These are phyloP conservation scores for Ophion costatus DNA, from an alignment of 2,888 invertebrate genomes.

Conservation along the genomic window DNA sequence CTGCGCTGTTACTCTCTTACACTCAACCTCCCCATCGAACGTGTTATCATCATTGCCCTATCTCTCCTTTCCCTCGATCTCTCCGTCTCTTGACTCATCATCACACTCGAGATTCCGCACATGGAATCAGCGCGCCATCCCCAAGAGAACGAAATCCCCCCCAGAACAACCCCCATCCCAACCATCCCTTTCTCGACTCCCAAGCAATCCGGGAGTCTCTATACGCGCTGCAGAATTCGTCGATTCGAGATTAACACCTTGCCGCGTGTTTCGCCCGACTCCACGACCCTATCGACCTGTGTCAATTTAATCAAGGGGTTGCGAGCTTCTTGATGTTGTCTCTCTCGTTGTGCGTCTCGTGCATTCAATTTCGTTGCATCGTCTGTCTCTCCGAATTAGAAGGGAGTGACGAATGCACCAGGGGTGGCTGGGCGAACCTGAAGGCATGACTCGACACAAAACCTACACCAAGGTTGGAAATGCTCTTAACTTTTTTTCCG, in stretches of 20 bases:
- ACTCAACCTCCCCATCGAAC: not conserved
- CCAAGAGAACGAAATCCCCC: constrained; percentile 13
- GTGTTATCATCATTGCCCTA: not conserved
- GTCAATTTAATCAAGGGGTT: constrained; percentile 18
- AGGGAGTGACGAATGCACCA: not conserved
- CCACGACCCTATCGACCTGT: not conserved
- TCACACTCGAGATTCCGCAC: constrained; percentile 19
- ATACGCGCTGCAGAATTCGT: constrained; percentile 19
- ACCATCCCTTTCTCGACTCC: constrained; percentile 2
- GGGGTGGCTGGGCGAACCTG: not conserved
- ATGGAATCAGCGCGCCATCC: constrained; percentile 18
- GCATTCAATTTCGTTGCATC: not conserved
- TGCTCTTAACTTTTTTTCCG: not conserved
- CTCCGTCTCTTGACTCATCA: constrained; percentile 3
- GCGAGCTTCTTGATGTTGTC: constrained; percentile 12
- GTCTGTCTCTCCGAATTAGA: not conserved
- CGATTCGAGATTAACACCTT: constrained; percentile 15
- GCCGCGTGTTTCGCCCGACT: not conserved
- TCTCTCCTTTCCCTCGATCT: not conserved
- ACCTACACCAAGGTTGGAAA: not conserved
- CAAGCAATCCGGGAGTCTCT: constrained; percentile 28
- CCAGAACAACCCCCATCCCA: not conserved
- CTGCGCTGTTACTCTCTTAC: constrained; percentile 2
- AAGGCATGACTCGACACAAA: not conserved
- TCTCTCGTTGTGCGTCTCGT: not conserved